Base-by-base conservation (phyloP, 1,140 invertebrate genomes). In the Drosophila quadrilineata region DNA sequence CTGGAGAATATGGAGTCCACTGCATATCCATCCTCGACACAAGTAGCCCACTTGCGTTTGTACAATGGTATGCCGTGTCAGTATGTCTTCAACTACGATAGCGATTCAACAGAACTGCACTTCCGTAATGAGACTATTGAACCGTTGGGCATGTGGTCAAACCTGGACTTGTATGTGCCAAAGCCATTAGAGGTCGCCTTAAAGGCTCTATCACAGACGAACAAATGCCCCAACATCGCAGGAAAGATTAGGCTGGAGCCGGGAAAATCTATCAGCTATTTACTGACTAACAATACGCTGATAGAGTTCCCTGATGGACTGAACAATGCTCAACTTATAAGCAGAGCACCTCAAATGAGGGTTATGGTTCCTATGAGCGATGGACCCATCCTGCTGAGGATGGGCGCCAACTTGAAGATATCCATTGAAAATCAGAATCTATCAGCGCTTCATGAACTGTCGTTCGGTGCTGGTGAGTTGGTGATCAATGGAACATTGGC, bases 1-100 rank as follows among this genome's bases (percentile, higher is more conserved):
- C 90, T 98, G 26, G 93, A 98, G 91, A 87, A 89, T 49, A 93
- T 93, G 0, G 93, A 95, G 69, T 92, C 94, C 0, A 70, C 91
- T 2, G 65, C 70, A 0, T n/a, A 9, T 0, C 73, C 79, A 93
- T 14, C 92, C 93, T 0, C 72, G 82, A 22, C n/a, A 58, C 10
- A 92, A 91, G 9, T 91, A 9, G 91, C 91, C 0, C 94, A 95
- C 80, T 40, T 96, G 19, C 91, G 94, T 21, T 90, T 96, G 24
- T 95, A 94, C 68, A 97, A 97, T 80, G 91, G 92, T 0, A 89
- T 93, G 38, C 71, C 91, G 22, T 93, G 92, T 56, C 17, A 60
- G 1, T 87, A 91, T 36, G 22, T 59, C 0, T 58, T 91, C 6
- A 48, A 9, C 8, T 68, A 43, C 9, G 31, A 31, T 0, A 2